Conservation (phyloP, 2,113 vertebrate species). For the Craseonycteris thonglongyai region DNA sequence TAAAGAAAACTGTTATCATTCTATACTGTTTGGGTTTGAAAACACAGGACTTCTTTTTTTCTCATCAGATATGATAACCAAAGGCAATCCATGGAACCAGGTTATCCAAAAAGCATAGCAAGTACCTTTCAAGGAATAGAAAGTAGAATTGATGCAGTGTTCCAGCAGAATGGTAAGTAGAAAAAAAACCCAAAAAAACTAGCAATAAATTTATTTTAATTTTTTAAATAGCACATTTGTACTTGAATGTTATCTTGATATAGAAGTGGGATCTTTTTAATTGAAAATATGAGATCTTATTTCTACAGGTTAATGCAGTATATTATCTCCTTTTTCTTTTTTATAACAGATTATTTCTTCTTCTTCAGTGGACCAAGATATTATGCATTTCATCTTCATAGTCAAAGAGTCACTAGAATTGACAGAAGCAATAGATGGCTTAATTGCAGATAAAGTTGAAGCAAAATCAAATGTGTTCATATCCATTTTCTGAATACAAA, state of each 20-base stretch:
- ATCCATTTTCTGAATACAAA: not conserved
- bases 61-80: constrained; percentile 84
- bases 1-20: not conserved
- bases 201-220: not conserved
- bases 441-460: constrained; percentile 71
- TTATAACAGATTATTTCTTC: not conserved
- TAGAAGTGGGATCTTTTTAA: not conserved
- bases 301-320: constrained; percentile 3
- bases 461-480: not conserved
- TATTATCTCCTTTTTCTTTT: not conserved
- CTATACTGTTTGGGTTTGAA: not conserved
- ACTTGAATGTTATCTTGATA: not conserved
- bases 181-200: not conserved
- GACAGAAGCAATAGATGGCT: constrained; percentile 84
- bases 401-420: constrained; percentile 57
- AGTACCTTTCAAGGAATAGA: constrained; percentile 77
- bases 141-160: constrained; percentile 82
- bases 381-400: constrained; percentile 76
- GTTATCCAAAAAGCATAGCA: constrained; percentile 80
- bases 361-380: constrained; percentile 73
- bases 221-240: not conserved
- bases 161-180: constrained; percentile 81
- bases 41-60: not conserved
- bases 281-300: not conserved
- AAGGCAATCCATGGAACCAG: constrained; percentile 80